Base-by-base conservation (phyloP, 2,113 vertebrate species). In the Gnathonemus longibarbis region DNA sequence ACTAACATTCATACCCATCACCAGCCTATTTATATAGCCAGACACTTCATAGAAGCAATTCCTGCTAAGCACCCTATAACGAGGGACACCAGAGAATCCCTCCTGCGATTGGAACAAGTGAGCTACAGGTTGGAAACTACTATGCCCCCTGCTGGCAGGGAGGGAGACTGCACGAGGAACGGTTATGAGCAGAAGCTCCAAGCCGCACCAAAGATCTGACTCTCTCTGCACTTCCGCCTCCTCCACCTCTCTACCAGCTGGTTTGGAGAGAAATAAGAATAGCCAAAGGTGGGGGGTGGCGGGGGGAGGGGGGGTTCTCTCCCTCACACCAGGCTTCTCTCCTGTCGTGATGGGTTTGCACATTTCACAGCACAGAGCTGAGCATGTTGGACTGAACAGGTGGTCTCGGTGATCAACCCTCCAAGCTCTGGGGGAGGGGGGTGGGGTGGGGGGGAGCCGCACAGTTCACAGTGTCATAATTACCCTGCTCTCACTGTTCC, bases 231-330 rank as follows among this genome's bases (percentile, higher is more conserved):
- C 45, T 49, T 49, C 48, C 85, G 24, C 48, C 50, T 31, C 85
- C 85, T 53, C 85, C 85, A 35, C 85, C 85, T 87, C 85, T 19
- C 49, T 31, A 19, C 49, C 85, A 87, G 85, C 85, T 87, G 85
- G 11, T 39, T 53, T 50, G 49, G 27, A 87, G n/a, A 87, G 48
- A 87, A 53, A 53, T n/a, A 53, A 53, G 49, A 53, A 87, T 39
- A 53, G n/a, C 49, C 49, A 21, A 53, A 53, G 50, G 49, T 35
- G 85, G 85, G 50, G 85, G 48, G 85, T 10, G 24, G 24, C 0
- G 58, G 58, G 24, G 19, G 1, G 39, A 3, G 39, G 39, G 39
- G 39, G 45, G 58, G 21, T 62, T 62, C 58, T 27, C 24, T 62
- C 24, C 58, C 56, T 62, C 56, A 27, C 46, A 46, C 84, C 42